Base-by-base conservation (phyloP, 2,113 vertebrate genomes). In the Apistogramma diplotaenia region DNA sequence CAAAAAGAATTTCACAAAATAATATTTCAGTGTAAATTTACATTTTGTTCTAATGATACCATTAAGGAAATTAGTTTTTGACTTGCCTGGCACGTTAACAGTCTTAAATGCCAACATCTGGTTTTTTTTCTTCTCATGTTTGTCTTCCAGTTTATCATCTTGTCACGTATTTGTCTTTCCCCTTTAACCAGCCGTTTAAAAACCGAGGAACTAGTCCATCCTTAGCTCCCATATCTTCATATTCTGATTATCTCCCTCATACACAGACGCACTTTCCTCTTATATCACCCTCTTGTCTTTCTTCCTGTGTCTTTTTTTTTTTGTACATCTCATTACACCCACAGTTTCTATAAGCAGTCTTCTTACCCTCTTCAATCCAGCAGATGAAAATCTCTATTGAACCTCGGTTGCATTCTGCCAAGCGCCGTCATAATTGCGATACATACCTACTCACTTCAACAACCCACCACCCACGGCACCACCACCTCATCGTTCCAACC, bases 241-340 rank as follows among this genome's bases (percentile, higher is more conserved):
- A 7, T 23, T 35, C n/a, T 43, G 35, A 55, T 55, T 19, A 46
- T 33, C 74, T 46, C 27, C 33, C 40, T 67, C 57, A 19, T 19
- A 15, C 71, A 53, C 40, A 37, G 35, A 23, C 11, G 33, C 18
- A 11, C 37, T 57, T 23, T n/a, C 62, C 61, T 80, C 60, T 67
- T 57, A 31, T 84, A 73, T 74, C 71, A 0, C 31, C 25, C 54
- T 76, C 55, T 78, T 75, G 54, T 84, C 56, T 46, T n/a, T 54
- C 27, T 79, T n/a, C 27, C 12, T 40, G 53, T 75, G 16, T 29
- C 46, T 70, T 70, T 53, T 53, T 56, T 33, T 46, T 67, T 65
- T 71, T 77, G 58, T 61, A 74, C 86, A 81, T 91, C 85, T 89
- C 85, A 85, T 89, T 86, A 91, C 89, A 79, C 86, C 91, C 86